Conservation (phyloP, 2,797 vertebrate species). For the Megaceryle alcyon region DNA sequence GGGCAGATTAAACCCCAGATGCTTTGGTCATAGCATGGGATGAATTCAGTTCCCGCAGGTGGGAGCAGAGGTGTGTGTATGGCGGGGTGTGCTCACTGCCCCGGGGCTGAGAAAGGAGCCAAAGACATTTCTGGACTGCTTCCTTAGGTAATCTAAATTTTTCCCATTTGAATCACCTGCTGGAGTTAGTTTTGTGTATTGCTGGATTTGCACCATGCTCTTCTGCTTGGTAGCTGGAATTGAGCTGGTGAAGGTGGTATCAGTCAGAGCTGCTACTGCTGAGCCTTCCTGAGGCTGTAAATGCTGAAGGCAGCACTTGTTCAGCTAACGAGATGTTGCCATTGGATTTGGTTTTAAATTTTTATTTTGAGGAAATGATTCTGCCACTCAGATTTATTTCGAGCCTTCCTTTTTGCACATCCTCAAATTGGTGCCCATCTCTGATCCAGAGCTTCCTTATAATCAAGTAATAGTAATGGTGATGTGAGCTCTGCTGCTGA, state of each 20-base stretch:
- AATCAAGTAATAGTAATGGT: neutral
- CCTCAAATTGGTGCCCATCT: neutral
- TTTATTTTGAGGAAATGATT: constrained; percentile 2
- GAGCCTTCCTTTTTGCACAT: neutral
- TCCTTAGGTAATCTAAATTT: neutral
- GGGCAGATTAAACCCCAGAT: neutral
- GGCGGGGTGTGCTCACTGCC: neutral
- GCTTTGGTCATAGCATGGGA: neutral
- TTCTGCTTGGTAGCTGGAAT: neutral
- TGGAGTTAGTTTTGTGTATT: neutral
- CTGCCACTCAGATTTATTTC: neutral
- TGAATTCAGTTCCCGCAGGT: neutral
- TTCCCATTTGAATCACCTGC: neutral
- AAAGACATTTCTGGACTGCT: neutral
- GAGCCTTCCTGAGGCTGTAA: neutral
- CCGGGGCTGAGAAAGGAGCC: neutral
- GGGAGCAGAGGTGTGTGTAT: neutral
- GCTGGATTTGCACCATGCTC: neutral
- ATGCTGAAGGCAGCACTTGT: neutral
- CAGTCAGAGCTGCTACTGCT: neutral
- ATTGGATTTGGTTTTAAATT: neutral
- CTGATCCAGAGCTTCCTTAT: neutral
- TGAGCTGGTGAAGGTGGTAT: neutral
- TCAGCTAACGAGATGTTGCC: neutral
- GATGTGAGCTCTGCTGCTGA: neutral